Evolutionary conservation across 1,140 invertebrate species (phyloP).

Genomic region (Cherax quadricarinatus): DNA sequence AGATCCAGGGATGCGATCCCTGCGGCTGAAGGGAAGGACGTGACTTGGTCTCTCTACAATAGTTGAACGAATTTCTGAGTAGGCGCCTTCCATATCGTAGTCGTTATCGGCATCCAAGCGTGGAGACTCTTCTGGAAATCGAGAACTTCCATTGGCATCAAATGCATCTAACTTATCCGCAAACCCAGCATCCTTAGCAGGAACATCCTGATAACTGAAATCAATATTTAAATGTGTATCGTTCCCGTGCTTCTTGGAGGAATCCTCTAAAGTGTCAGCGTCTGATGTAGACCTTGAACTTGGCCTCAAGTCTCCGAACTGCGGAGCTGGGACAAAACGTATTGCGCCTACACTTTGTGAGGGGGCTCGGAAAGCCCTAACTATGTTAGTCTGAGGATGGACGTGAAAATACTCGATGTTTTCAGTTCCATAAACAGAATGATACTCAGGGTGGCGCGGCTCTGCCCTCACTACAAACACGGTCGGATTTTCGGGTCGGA

Average conservation of each 20-base stretch:
- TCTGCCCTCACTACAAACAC: conserved; percentile 70
- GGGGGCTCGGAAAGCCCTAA: conserved; percentile 52
- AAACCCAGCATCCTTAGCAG: conserved; percentile 36
- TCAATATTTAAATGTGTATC: background rate
- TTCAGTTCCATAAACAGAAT: conserved; percentile 71
- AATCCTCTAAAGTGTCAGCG: background rate
- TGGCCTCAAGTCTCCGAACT: background rate
- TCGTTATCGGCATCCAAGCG: conserved; percentile 1
- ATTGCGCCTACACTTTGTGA: conserved; percentile 34
- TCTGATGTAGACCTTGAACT: background rate
- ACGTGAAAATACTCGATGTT: conserved; percentile 72
- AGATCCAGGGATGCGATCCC: background rate
- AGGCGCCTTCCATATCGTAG: conserved; percentile 53
- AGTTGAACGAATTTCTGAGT: conserved; percentile 47
- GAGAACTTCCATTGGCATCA: background rate
- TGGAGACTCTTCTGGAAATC: background rate
- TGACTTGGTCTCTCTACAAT: conserved; percentile 24
- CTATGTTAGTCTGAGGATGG: conserved; percentile 60
- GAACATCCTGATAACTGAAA: background rate
- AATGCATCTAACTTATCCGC: conserved; percentile 23
- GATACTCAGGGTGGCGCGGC: conserved; percentile 50
- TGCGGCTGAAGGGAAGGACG: conserved; percentile 23
- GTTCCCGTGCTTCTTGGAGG: background rate
- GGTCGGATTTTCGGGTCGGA: conserved; percentile 67
- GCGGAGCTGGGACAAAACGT: conserved; percentile 30